These are phyloP conservation scores for Gyps fulvus DNA, from an alignment of 2,113 vertebrate species.

Conservation along the genomic window DNA sequence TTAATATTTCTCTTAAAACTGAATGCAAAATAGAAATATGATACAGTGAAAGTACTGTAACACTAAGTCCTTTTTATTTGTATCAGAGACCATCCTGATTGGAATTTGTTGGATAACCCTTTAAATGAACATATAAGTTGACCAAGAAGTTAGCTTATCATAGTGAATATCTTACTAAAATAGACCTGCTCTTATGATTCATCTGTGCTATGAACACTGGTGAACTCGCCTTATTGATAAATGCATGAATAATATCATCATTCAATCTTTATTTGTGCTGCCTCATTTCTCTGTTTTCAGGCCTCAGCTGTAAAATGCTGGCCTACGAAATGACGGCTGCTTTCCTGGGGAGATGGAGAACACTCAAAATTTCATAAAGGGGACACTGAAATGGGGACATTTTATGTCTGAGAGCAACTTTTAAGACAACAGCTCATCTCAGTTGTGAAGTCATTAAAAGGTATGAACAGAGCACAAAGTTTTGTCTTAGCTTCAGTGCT, in stretches of 20 bases:
- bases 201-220: not conserved
- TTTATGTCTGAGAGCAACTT: not conserved
- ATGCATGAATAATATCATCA: not conserved
- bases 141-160: not conserved
- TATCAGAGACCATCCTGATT: not conserved
- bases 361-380: not conserved
- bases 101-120: not conserved
- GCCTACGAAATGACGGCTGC: not conserved
- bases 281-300: not conserved
- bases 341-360: slow-evolving; percentile 18
- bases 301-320: slow-evolving; percentile 9
- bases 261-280: slow-evolving; percentile 25
- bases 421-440: not conserved
- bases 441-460: not conserved
- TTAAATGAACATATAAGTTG: not conserved
- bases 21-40: not conserved
- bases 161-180: not conserved
- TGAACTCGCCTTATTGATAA: not conserved
- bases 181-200: not conserved
- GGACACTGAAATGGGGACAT: not conserved
- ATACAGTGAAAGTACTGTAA: not conserved
- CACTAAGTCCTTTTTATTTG: not conserved
- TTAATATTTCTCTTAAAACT: not conserved
- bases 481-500: not conserved
- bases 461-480: slow-evolving; percentile 1